Evolutionary conservation across 1,140 invertebrate species (phyloP), one percentile per base, ranked within the genome.

Genomic region (Amphibalanus amphitrite): DNA sequence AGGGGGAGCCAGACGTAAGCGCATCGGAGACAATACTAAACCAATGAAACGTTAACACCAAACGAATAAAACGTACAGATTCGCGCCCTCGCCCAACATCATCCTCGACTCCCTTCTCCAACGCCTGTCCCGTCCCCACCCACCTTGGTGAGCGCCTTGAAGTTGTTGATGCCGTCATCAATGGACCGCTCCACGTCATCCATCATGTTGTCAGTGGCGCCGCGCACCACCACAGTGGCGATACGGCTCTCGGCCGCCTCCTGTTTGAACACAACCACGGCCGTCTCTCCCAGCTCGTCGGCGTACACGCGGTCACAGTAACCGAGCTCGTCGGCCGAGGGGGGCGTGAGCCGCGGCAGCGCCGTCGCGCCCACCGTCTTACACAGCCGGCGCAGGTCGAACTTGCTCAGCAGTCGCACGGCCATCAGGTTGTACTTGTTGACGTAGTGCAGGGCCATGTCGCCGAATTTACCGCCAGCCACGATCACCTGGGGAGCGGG

Each of bases 341-440:
- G 97, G 64, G 91, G 85, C 26, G 85, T 86, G 78, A 92, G 74
- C 79, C 87, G 86, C 0, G 90, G 86, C 29, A 91, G 82, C 69
- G 89, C 90, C 69, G 89, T 92, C 33, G 91, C 95, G 77, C 89
- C 88, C 26, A 97, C 89, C 71, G 94, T 88, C 81, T 91, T 94
- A 75, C 93, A 94, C 40, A 99, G 81, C 72, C 97, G 85, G 72
- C 97, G 86, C 1, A 99, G 79, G 82, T 99, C 97, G 81, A 97
- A 99, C 81, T 99, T 99, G 47, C 95, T 98, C 74, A 89, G 90
- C 3, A 99, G 82, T 72, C 96, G 86, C 25, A 99, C 93, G 71
- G 90, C 94, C 94, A 99, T 97, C n/a, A 99, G 80, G 69, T 89
- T 86, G 79, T 95, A 98, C 82, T 99, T 98, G 81, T 99, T 98